Evolutionary conservation across 2,888 invertebrate genomes (phyloP).

Genomic region (Apamea sordens): DNA sequence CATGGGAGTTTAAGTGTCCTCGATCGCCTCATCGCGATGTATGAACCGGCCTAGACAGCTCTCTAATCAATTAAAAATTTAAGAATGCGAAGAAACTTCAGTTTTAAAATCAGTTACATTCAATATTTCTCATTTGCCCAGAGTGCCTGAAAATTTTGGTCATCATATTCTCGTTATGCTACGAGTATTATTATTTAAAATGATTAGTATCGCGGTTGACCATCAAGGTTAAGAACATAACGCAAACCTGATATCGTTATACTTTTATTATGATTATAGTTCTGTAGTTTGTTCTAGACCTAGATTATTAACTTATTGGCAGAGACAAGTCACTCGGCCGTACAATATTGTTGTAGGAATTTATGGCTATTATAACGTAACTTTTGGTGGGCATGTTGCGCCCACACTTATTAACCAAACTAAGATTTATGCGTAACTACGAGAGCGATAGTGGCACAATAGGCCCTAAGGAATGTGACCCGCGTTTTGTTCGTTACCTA

Average conservation of each 20-base stretch:
- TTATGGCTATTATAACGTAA: conserved; percentile 78
- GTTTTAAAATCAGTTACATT: background rate
- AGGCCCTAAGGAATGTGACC: conserved; percentile 87
- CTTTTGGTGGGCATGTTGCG: conserved; percentile 83
- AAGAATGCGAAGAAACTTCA: conserved; percentile 1
- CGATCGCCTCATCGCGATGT: conserved; percentile 63
- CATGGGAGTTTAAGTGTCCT: conserved; percentile 74
- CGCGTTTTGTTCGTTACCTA: conserved; percentile 74
- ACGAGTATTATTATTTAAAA: conserved; percentile 16
- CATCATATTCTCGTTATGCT: background rate
- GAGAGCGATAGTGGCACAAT: conserved; percentile 85
- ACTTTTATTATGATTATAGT: conserved; percentile 32
- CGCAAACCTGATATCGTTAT: conserved; percentile 44
- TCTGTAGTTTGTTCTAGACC: conserved; percentile 37
- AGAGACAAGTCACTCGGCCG: conserved; percentile 38
- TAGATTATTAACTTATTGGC: conserved; percentile 44
- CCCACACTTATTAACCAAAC: conserved; percentile 88
- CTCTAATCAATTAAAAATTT: conserved; percentile 30
- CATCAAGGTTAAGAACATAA: conserved; percentile 55
- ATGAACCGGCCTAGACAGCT: conserved; percentile 59
- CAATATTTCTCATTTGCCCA: background rate
- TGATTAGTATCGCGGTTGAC: conserved; percentile 9
- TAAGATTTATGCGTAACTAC: conserved; percentile 86
- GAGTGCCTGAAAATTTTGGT: background rate
- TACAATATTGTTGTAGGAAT: conserved; percentile 69